These are phyloP conservation scores for Clarias gariepinus DNA, from an alignment of 2,113 vertebrate genomes.

Conservation along the genomic window DNA sequence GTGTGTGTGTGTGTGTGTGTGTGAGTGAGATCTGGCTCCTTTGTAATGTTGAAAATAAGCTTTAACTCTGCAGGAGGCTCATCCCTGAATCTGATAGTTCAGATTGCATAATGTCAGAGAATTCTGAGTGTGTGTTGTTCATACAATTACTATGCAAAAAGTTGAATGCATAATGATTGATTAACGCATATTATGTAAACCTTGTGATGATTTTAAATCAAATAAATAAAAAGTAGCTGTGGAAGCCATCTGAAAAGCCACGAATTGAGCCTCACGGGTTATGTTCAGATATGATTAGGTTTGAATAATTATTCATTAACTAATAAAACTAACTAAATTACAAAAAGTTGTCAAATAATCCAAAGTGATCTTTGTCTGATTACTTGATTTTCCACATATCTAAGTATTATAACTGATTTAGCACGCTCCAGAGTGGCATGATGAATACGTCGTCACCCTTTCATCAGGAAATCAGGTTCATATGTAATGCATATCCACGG, in stretches of 20 bases:
- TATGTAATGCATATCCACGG: not conserved
- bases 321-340: not conserved
- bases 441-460: not conserved
- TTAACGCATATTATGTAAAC: not conserved
- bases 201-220: not conserved
- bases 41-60: not conserved
- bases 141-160: not conserved
- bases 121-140: not conserved
- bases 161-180: not conserved
- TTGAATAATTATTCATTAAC: not conserved
- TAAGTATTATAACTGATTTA: not conserved
- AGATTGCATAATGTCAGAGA: conserved; percentile 1
- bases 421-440: not conserved
- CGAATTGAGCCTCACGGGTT: not conserved
- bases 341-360: not conserved
- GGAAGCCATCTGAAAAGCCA: not conserved
- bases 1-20: not conserved
- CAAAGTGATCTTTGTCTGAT: not conserved
- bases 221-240: not conserved
- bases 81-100: conserved; percentile 1
- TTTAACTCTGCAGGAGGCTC: conserved; percentile 14
- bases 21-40: not conserved
- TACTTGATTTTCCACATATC: not conserved
- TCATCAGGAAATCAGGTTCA: not conserved
- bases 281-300: not conserved